Conservation (phyloP, 64 coral and sea anemone species). For the Catalaphyllia jardinei region DNA sequence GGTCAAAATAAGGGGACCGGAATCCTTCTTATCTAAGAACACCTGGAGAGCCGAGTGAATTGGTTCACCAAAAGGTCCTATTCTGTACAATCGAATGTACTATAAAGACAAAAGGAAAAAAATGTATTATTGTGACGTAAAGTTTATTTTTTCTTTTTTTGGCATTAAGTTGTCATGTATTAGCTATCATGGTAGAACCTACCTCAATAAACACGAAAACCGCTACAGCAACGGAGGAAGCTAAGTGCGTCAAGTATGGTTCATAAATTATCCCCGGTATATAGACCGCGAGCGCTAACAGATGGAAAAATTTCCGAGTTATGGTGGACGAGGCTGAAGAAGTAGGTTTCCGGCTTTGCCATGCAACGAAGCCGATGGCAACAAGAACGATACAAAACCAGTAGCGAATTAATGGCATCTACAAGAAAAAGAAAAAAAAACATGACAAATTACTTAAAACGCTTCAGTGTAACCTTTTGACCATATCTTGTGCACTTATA, state of each 20-base stretch:
- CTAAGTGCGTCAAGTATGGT: slow-evolving; percentile 80
- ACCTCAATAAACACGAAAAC: slow-evolving; percentile 96
- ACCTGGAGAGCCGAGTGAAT: slow-evolving; percentile 56
- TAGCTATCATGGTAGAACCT: not conserved
- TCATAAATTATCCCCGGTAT: slow-evolving; percentile 82
- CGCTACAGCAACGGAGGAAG: slow-evolving; percentile 81
- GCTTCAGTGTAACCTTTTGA: no score
- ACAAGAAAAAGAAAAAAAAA: slow-evolving; percentile 25
- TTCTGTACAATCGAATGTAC: slow-evolving; percentile 71
- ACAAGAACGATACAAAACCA: slow-evolving; percentile 73
- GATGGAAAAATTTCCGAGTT: slow-evolving; percentile 84
- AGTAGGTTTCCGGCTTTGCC: slow-evolving; percentile 46
- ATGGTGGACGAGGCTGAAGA: slow-evolving; percentile 13
- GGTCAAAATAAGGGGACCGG: slow-evolving; percentile 84
- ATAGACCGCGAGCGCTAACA: slow-evolving; percentile 76
- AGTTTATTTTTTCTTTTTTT: no score
- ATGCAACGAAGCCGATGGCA: slow-evolving; percentile 69
- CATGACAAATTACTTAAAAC: not conserved
- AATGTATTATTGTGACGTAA: no score
- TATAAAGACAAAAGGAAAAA: slow-evolving; percentile 31
- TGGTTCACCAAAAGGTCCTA: slow-evolving; percentile 71
- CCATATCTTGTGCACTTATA: no score
- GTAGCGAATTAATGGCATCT: slow-evolving; percentile 71
- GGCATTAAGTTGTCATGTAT: no score
- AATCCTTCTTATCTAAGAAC: slow-evolving; percentile 86